Evolutionary conservation across 2,888 invertebrate species (phyloP).

Genomic region (Cosmopolites sordidus): DNA sequence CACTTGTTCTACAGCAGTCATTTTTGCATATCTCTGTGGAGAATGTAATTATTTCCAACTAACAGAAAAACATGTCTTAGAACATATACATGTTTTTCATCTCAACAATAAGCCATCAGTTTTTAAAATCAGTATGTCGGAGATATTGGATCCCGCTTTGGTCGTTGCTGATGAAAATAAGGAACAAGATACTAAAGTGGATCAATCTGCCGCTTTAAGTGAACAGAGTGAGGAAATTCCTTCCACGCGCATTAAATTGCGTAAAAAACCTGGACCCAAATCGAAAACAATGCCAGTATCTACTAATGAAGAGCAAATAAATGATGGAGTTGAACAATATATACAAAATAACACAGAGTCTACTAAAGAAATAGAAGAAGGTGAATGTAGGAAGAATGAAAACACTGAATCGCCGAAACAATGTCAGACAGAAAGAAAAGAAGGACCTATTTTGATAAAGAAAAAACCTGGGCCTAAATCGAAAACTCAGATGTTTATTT

Average conservation of each 20-base stretch:
- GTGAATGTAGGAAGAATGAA: too few species aligned
- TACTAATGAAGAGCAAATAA: background rate
- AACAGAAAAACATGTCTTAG: slow-evolving; percentile 55
- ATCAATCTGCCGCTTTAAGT: background rate
- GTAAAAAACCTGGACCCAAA: slow-evolving; percentile 3
- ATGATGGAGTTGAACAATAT: too few species aligned
- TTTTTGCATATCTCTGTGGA: slow-evolving; percentile 58
- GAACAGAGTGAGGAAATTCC: background rate
- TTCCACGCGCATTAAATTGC: background rate
- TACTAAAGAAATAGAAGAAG: too few species aligned
- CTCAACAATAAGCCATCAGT: slow-evolving; percentile 49
- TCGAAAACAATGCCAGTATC: background rate
- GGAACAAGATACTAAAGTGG: background rate
- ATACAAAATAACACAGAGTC: too few species aligned
- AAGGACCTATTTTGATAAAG: background rate
- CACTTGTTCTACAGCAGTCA: slow-evolving; percentile 15
- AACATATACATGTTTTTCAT: slow-evolving; percentile 59
- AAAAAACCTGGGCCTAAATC: slow-evolving; percentile 19
- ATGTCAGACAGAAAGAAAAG: too few species aligned
- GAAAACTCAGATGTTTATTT: slow-evolving; percentile 8
- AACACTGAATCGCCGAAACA: too few species aligned
- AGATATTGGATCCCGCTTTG: slow-evolving; percentile 23
- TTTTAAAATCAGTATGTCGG: slow-evolving; percentile 42
- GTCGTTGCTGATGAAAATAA: background rate
- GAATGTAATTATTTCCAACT: slow-evolving; percentile 72